Conservation (phyloP, 2,113 vertebrate species). For the Antennarius striatus region DNA sequence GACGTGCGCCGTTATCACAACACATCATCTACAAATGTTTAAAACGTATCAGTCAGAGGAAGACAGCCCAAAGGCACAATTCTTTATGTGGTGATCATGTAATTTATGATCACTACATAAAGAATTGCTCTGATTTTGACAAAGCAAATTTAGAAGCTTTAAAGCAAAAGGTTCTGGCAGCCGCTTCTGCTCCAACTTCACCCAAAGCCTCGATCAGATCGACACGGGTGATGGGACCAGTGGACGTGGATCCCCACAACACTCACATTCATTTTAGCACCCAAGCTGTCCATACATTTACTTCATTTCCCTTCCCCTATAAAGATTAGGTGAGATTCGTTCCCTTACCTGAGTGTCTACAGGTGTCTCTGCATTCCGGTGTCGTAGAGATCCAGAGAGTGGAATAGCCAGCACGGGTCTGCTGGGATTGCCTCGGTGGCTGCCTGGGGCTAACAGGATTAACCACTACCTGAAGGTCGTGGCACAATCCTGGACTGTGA, state of each 20-base stretch:
- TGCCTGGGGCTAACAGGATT: constrained; percentile 65
- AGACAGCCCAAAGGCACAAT: not conserved
- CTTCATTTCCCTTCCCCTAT: not conserved
- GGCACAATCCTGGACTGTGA: constrained; percentile 47
- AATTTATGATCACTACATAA: too few relatives aligned
- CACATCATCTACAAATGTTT: not conserved
- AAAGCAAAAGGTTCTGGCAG: too few relatives aligned
- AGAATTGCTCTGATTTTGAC: too few relatives aligned
- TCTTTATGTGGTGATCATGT: not conserved
- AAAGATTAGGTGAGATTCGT: not conserved
- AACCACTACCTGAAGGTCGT: constrained; percentile 67
- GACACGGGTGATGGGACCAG: too few relatives aligned
- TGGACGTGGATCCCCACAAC: too few relatives aligned
- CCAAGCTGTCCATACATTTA: not conserved
- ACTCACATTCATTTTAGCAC: not conserved
- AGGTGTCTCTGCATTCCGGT: constrained; percentile 64
- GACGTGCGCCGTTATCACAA: not conserved
- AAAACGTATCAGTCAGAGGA: too few relatives aligned
- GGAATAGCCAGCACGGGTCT: constrained; percentile 46
- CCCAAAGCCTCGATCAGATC: too few relatives aligned
- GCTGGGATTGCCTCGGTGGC: constrained; percentile 40
- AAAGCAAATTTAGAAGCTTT: not conserved
- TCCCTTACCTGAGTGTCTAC: constrained; percentile 75
- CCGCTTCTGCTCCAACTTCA: too few relatives aligned
- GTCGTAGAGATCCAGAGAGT: constrained; percentile 41